Percentiles rank a stretch among this genome's conserved stretches.
phyloP scores from a whole-genome alignment of 2,113 vertebrate genomes.

The Triplophysa dalaica region DNA sequence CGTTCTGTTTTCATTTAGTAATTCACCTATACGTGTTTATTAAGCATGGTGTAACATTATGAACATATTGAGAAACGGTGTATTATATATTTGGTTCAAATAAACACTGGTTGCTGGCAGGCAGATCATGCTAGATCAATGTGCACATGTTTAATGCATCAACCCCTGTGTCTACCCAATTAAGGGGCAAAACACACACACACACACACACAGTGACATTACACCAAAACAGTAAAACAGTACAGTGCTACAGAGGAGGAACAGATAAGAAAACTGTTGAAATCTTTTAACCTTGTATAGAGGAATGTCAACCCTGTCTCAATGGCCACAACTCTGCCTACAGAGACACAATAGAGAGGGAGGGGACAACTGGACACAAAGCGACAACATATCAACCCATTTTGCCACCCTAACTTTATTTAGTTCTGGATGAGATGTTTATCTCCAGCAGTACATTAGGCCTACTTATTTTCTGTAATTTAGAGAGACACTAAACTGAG shows the following conservation, averaged over 20 bases:
- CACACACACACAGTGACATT: background rate
- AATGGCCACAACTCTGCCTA: constrained; percentile 17
- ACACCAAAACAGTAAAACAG: background rate
- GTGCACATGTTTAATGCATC: constrained; percentile 28
- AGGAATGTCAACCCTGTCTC: constrained; percentile 11
- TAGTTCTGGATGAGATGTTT: background rate
- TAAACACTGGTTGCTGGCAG: background rate
- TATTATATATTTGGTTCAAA: background rate
- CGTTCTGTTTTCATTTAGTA: background rate
- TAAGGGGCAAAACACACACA: background rate
- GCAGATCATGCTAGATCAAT: constrained; percentile 26
- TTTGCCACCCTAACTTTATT: background rate
- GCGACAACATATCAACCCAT: background rate
- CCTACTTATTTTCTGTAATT: no score
- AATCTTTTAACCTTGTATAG: constrained; percentile 6
- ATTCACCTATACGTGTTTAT: constrained; percentile 9
- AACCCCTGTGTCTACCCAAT: constrained; percentile 3
- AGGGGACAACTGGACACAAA: background rate
- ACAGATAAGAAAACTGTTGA: background rate
- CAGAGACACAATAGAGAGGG: constrained; percentile 28
- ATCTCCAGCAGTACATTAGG: background rate
- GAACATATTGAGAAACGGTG: background rate
- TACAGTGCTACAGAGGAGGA: background rate
- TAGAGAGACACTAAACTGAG: no score
- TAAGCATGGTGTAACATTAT: background rate